Evolutionary conservation across 2,888 invertebrate species (phyloP).

Genomic region (Caenorhabditis virilis): DNA sequence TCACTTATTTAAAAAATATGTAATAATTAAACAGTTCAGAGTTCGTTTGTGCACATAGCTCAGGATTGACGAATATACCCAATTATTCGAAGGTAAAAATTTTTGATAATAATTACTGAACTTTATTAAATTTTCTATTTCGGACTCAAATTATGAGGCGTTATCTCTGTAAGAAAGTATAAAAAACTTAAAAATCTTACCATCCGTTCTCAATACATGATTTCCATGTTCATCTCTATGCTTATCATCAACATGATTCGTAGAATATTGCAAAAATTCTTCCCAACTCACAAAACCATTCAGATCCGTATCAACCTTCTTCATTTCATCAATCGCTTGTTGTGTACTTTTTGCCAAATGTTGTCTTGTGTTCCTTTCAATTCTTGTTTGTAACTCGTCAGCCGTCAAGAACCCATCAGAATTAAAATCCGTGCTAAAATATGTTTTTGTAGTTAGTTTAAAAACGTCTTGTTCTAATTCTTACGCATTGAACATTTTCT

Average conservation of each 20-base stretch:
- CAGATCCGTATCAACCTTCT: slow-evolving; percentile 41
- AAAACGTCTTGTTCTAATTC: slow-evolving; percentile 1
- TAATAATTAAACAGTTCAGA: background rate
- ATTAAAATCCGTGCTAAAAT: slow-evolving; percentile 69
- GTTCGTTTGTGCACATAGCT: too few relatives aligned
- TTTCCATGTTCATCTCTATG: slow-evolving; percentile 15
- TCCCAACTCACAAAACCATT: slow-evolving; percentile 75
- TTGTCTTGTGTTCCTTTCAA: slow-evolving; percentile 68
- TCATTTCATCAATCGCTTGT: slow-evolving; percentile 64
- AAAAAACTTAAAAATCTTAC: slow-evolving; percentile 8
- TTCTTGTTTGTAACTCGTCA: slow-evolving; percentile 69
- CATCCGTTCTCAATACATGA: slow-evolving; percentile 30
- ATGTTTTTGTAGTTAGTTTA: background rate
- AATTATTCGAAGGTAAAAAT: background rate
- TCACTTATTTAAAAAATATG: background rate
- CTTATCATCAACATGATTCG: slow-evolving; percentile 72
- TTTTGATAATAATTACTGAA: slow-evolving; percentile 2
- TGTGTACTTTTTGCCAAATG: slow-evolving; percentile 70
- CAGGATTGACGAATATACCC: background rate
- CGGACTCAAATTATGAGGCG: too few relatives aligned
- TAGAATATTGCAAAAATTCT: slow-evolving; percentile 80
- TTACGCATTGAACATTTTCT: slow-evolving; percentile 65
- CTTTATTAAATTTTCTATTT: slow-evolving; percentile 39
- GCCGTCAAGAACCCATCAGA: slow-evolving; percentile 65
- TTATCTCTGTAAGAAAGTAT: too few relatives aligned